Evolutionary conservation across 1,140 invertebrate genomes (phyloP).

Genomic region (Sycobia sp.): DNA sequence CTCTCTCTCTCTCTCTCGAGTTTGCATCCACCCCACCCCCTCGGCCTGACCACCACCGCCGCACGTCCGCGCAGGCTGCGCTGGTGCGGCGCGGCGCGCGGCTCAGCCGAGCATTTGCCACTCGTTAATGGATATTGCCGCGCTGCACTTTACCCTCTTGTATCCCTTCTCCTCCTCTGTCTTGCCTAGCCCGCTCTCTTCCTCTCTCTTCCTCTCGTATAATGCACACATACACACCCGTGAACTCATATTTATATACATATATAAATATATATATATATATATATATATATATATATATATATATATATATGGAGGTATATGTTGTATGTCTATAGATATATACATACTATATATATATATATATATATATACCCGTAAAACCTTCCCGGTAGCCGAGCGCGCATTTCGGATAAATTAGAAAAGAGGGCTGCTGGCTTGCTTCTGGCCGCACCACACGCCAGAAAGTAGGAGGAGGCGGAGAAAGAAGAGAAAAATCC

Average conservation of each 20-base stretch:
- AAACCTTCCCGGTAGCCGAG: slow-evolving; percentile 3
- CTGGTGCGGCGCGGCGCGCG: background rate
- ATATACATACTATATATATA: no score
- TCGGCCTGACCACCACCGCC: no score
- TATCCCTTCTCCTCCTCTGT: background rate
- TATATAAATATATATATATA: no score
- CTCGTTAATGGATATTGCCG: slow-evolving; percentile 52
- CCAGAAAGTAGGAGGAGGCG: no score
- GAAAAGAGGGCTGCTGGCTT: slow-evolving; percentile 37
- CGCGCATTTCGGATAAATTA: slow-evolving; percentile 49
- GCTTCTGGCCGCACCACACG: slow-evolving; percentile 10
- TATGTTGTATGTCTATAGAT: no score
- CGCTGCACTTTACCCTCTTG: slow-evolving; percentile 30
- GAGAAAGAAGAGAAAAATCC: background rate
- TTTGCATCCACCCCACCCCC: no score
- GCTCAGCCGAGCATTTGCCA: slow-evolving; percentile 32
- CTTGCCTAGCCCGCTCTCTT: background rate
- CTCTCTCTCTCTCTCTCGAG: no score
- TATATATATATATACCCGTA: no score
- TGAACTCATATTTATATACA: no score
- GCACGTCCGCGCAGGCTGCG: background rate
- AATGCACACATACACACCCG: no score
- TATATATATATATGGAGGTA: no score
- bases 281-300: no score
- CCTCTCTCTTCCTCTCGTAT: background rate